Evolutionary conservation across 1,140 invertebrate genomes (phyloP), one percentile per base, ranked within the genome.

Genomic region (Anoplolepis gracilipes): DNA sequence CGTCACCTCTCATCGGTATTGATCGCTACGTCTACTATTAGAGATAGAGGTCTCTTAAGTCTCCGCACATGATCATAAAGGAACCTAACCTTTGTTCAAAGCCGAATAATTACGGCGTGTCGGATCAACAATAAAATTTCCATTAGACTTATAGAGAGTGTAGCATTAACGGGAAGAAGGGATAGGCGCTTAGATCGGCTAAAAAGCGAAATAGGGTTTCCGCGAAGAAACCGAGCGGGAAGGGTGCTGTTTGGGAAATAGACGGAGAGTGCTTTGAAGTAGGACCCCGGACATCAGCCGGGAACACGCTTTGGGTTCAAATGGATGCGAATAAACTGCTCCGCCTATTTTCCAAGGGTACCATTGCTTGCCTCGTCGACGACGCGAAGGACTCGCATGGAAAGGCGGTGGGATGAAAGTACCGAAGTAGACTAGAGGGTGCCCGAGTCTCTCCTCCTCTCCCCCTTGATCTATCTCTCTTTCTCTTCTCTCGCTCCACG

Each of bases 271-370:
- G 59, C 88, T 90, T 90, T 90, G 88, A 89, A 87, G 78, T 76
- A 82, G 49, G 39, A 77, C n/a, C 57, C 30, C 30, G n/a, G 69
- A 36, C 49, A 65, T 78, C 76, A 69, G 42, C 42, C 42, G 53
- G 69, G 86, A 84, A 90, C 79, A 84, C 61, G 73, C 84, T 64
- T 57, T 42, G 25, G 67, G 85, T 76, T 85, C 78, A 89, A 89
- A 89, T 89, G 87, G 88, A 88, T 81, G 75, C 75, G 75, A 85
- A 81, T 69, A 88, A 88, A 88, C 82, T 77, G 46, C 72, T 46
- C 62, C 64, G 73, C 57, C 65, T 85, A 70, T 81, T 88, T 85
- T 55, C 53, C 64, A 16, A 85, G 53, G 84, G 49, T 39, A 69
- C 62, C 53, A 36, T 69, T 33, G 75, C 78, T 22, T 79, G 57